phyloP scores from a whole-genome alignment of 1,140 invertebrate genomes.

The Drosophila rhopaloa region DNA sequence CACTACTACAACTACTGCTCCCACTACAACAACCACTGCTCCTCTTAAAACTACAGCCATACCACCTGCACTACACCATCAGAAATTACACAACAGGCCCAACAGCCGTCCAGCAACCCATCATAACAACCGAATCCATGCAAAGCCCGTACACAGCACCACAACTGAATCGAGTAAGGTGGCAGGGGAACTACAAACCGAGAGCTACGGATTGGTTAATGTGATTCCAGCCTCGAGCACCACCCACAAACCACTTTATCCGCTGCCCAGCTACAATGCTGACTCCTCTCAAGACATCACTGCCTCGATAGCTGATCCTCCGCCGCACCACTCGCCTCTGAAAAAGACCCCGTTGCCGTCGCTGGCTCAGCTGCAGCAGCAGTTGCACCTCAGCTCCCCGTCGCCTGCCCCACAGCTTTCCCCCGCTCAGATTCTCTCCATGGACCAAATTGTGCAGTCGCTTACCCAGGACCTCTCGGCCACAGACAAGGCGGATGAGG shows the following conservation, averaged over 20 bases:
- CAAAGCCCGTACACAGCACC: slow-evolving; percentile 51
- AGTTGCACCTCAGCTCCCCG: slow-evolving; percentile 54
- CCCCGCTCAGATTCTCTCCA: slow-evolving; percentile 66
- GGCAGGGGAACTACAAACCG: slow-evolving; percentile 8
- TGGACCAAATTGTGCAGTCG: slow-evolving; percentile 75
- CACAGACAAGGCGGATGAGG: slow-evolving; percentile 41
- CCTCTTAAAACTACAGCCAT: slow-evolving; percentile 75
- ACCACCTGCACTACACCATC: slow-evolving; percentile 54
- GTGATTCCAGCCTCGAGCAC: slow-evolving; percentile 47
- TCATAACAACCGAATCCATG: slow-evolving; percentile 54
- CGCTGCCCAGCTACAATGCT: slow-evolving; percentile 62
- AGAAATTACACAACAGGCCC: slow-evolving; percentile 38
- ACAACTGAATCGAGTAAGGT: slow-evolving; percentile 48
- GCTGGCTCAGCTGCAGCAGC: slow-evolving; percentile 61
- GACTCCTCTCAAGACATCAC: slow-evolving; percentile 33
- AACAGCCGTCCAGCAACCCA: slow-evolving; percentile 30
- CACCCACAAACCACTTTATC: slow-evolving; percentile 59
- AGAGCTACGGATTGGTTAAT: slow-evolving; percentile 56
- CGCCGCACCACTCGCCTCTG: slow-evolving; percentile 18
- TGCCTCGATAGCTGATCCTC: not conserved
- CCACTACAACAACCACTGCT: slow-evolving; percentile 8
- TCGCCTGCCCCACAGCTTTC: slow-evolving; percentile 58
- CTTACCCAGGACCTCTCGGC: slow-evolving; percentile 56
- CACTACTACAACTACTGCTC: not conserved
- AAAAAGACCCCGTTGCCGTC: slow-evolving; percentile 67